These are phyloP conservation scores for Boloria euphrosyne DNA, from an alignment of 2,888 invertebrate genomes.

Conservation along the genomic window DNA sequence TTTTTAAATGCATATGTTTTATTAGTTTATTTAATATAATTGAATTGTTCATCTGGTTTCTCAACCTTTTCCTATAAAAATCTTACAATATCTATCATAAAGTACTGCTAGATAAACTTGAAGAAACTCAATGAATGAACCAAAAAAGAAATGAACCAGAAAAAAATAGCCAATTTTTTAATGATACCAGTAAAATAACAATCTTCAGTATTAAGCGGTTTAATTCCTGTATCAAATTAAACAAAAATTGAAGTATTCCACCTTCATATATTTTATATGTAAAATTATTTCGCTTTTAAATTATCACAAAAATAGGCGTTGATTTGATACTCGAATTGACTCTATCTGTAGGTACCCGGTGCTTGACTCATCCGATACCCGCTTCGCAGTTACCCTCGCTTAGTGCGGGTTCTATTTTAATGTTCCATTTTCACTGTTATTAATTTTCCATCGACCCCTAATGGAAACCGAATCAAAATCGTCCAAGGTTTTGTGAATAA, in stretches of 20 bases:
- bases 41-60: too few relatives aligned
- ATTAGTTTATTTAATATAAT: too few relatives aligned
- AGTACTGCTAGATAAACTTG: too few relatives aligned
- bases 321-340: slow-evolving; percentile 24
- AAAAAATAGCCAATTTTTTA: neutral
- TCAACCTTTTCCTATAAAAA: too few relatives aligned
- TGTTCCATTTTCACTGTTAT: slow-evolving; percentile 24
- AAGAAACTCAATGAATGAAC: too few relatives aligned
- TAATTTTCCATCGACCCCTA: slow-evolving; percentile 29
- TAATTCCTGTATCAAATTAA: slow-evolving; percentile 23
- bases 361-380: slow-evolving; percentile 39
- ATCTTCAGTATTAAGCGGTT: slow-evolving; percentile 13
- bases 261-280: neutral
- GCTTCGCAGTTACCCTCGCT: slow-evolving; percentile 40
- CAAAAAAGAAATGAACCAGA: too few relatives aligned
- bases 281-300: neutral
- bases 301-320: neutral
- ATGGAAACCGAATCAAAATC: slow-evolving; percentile 15
- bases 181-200: slow-evolving; percentile 19
- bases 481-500: slow-evolving; percentile 34
- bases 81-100: too few relatives aligned
- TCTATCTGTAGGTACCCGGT: slow-evolving; percentile 40
- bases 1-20: too few relatives aligned
- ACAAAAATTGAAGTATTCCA: neutral
- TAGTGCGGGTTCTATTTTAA: slow-evolving; percentile 38